These are phyloP conservation scores for Gavia stellata DNA, from an alignment of 2,113 vertebrate genomes.

Conservation along the genomic window DNA sequence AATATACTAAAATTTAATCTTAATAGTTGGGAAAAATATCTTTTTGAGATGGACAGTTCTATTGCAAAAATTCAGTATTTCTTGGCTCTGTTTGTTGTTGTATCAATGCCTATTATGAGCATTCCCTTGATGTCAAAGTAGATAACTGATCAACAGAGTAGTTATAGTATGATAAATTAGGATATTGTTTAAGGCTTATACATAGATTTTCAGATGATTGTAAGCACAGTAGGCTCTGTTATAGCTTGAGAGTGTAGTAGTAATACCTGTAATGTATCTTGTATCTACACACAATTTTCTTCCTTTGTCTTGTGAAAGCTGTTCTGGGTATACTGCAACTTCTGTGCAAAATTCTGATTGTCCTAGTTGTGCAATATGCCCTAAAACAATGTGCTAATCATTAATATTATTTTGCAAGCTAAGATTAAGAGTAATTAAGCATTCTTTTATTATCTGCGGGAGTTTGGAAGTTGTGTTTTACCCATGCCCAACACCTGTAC, in stretches of 20 bases:
- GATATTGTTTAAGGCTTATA: neutral
- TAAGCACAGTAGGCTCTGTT: neutral
- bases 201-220: neutral
- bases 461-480: constrained; percentile 29
- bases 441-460: neutral
- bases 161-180: neutral
- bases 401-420: neutral
- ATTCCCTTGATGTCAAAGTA: neutral
- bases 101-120: neutral
- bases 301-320: neutral
- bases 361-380: neutral
- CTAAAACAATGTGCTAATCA: neutral
- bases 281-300: neutral
- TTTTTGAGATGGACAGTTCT: neutral
- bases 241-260: neutral
- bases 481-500: neutral
- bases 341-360: neutral
- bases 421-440: neutral
- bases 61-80: neutral
- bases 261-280: neutral
- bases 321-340: neutral
- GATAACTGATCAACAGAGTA: neutral
- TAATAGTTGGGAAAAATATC: neutral
- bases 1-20: neutral
- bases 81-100: neutral